phyloP scores from a whole-genome alignment of 2,888 invertebrate species.

The Ecliptopera silaceata region DNA sequence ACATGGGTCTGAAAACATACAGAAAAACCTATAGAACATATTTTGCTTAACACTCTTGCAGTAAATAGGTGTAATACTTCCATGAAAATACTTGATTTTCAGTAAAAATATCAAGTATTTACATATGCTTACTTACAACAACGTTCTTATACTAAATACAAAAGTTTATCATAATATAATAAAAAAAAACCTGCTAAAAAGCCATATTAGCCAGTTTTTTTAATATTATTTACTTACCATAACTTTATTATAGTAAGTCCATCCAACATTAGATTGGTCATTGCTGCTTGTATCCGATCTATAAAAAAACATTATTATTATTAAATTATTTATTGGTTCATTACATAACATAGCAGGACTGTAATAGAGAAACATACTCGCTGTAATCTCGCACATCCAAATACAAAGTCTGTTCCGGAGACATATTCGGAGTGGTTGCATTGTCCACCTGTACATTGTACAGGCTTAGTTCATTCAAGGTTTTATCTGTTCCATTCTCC shows the following conservation, averaged over 20 bases:
- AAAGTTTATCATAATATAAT: too few relatives aligned
- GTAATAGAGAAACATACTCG: slow-evolving; percentile 59
- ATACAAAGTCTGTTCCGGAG: slow-evolving; percentile 74
- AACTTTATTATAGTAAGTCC: slow-evolving; percentile 88
- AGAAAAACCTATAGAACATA: too few relatives aligned
- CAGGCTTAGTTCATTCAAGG: slow-evolving; percentile 72
- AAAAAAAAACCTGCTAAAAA: too few relatives aligned
- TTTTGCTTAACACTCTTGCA: too few relatives aligned
- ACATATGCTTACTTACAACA: too few relatives aligned
- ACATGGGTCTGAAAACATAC: slow-evolving; percentile 67
- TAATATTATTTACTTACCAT: slow-evolving; percentile 72
- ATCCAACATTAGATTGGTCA: slow-evolving; percentile 84
- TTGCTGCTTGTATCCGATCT: slow-evolving; percentile 80
- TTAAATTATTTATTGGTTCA: neutral
- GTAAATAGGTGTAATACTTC: too few relatives aligned
- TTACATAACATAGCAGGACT: neutral
- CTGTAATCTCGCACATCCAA: slow-evolving; percentile 77
- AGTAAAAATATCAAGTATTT: too few relatives aligned
- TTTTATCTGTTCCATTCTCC: slow-evolving; percentile 64
- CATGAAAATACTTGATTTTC: too few relatives aligned
- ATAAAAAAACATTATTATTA: neutral
- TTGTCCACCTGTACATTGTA: slow-evolving; percentile 75
- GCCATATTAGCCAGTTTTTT: too few relatives aligned
- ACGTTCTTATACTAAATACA: too few relatives aligned
- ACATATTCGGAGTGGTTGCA: slow-evolving; percentile 72